Base-by-base conservation (phyloP, 2,113 vertebrate genomes). In the Cairina moschata region DNA sequence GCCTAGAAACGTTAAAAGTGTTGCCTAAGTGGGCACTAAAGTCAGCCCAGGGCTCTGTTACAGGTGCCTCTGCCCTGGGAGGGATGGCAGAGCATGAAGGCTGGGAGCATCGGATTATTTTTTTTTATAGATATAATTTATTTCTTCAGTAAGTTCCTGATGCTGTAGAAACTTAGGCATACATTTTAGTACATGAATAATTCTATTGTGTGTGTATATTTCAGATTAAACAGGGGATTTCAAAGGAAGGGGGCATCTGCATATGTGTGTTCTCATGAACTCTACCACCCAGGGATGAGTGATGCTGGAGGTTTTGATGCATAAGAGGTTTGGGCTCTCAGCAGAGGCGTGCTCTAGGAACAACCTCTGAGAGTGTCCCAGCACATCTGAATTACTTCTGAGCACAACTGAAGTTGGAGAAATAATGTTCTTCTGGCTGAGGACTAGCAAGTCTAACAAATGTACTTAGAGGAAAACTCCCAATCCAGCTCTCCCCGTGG, bases 211-310 rank as follows among this genome's bases (percentile, higher is more conserved):
- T 12, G 10, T 10, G 4, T 7, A 1, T n/a, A 17, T 65, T 71
- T 40, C 18, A 72, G 55, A 65, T 60, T 22, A 76, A 93, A 67
- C 14, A 32, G 31, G 29, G 28, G 66, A 17, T 52, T 75, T 72
- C n/a, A 63, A 42, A 79, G 9, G 56, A 63, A 67, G 16, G 26
- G 10, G 8, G 3, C 9, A 8, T 9, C 16, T 78, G 22, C 23
- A 31, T 13, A 31, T 13, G 40, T 40, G 40, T 40, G 40, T 40
- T 18, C 32, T 90, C 0, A 0, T 68, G 56, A 63, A 36, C 62
- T 40, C 32, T 48, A 5, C 48, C 26, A 17, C 29, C 29, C 26
- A 25, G 26, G 29, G 50, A 26, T 6, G 1, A 36, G n/a, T 54
- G 44, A 65, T 18, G 21, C 74, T 84, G 77, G 21, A 78, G 32